phyloP scores from a whole-genome alignment of 2,113 vertebrate species.

The Megaleporinus macrocephalus region DNA sequence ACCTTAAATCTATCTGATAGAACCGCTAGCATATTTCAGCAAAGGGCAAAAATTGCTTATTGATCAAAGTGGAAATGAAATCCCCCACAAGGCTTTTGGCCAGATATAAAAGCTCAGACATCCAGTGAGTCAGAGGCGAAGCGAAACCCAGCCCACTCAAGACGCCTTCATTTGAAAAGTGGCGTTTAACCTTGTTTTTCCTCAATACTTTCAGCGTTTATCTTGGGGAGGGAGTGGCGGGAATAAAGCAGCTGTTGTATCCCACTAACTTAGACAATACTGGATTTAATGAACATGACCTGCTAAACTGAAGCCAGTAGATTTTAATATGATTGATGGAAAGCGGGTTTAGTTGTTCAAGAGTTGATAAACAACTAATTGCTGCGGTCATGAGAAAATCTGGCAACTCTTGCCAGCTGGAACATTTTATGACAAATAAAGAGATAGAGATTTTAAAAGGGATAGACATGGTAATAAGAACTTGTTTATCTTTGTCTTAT shows the following conservation, averaged over 20 bases:
- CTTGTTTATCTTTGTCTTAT: too few relatives aligned
- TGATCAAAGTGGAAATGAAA: conserved; percentile 64
- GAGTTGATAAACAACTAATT: too few relatives aligned
- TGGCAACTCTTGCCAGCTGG: too few relatives aligned
- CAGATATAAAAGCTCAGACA: conserved; percentile 22
- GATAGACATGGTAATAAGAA: too few relatives aligned
- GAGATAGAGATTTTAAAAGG: too few relatives aligned
- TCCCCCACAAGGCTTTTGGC: conserved; percentile 47
- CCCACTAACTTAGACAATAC: not conserved
- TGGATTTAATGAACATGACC: not conserved
- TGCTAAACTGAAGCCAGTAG: too few relatives aligned
- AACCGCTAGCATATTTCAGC: conserved; percentile 55
- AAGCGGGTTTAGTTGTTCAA: too few relatives aligned
- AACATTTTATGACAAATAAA: too few relatives aligned
- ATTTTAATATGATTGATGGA: too few relatives aligned
- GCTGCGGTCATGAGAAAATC: too few relatives aligned
- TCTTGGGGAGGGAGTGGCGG: too few relatives aligned
- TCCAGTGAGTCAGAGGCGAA: conserved; percentile 32
- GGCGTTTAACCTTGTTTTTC: conserved; percentile 44
- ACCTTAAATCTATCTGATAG: conserved; percentile 61
- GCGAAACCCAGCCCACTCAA: conserved; percentile 28
- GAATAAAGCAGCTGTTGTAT: not conserved
- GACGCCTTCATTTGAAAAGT: conserved; percentile 12
- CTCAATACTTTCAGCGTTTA: not conserved
- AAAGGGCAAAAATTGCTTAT: conserved; percentile 59